Evolutionary conservation across 35 echinoderm and acorn worm genomes (phyloP), one percentile per base, ranked within the genome.

Genomic region (Amphiura filiformis): DNA sequence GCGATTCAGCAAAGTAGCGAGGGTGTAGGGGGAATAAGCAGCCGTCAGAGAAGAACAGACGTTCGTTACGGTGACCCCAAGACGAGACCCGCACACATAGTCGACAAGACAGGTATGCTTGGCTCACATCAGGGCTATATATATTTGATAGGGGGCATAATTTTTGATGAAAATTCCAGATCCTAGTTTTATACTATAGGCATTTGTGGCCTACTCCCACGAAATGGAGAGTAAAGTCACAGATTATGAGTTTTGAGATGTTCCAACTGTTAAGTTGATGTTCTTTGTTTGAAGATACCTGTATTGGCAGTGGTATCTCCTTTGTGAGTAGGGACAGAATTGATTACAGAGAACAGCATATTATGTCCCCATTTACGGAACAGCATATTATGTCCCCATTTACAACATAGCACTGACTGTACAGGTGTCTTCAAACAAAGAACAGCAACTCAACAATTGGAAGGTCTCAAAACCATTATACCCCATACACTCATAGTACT

Each of bases 51-150:
- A 22, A 32, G 84, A 15, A 26, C 39, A 0, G 77, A 90, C 0
- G 34, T 39, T 13, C 42, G 76, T 17, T 85, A 35, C n/a, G 57
- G 56, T 1, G 93, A 94, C 35, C 88, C 88, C 0, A 14, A 14
- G 15, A 94, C 93, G 18, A 77, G 93, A 34, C 88, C 83, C 31
- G 41, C 76, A 13, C 79, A 87, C 44, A 35, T 90, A 35, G 18
- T 76, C 32, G 79, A 87, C 44, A 94, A 94, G 35, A 70, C 39
- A 75, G 93, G 93, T 94, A 75, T 49, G 76, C 28, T 39, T 23
- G n/a, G n/a, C n/a, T n/a, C n/a, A n/a, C 56, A 75, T 28, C 32
- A 20, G 23, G n/a, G 4, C 32, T 11, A 26, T 56, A 84, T 1
- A 2, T 20, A 31, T 61, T 28, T 13, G 32, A 0, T 32, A 38